These are phyloP conservation scores for Melanocharis versteri DNA, from an alignment of 2,113 vertebrate genomes.

Conservation along the genomic window DNA sequence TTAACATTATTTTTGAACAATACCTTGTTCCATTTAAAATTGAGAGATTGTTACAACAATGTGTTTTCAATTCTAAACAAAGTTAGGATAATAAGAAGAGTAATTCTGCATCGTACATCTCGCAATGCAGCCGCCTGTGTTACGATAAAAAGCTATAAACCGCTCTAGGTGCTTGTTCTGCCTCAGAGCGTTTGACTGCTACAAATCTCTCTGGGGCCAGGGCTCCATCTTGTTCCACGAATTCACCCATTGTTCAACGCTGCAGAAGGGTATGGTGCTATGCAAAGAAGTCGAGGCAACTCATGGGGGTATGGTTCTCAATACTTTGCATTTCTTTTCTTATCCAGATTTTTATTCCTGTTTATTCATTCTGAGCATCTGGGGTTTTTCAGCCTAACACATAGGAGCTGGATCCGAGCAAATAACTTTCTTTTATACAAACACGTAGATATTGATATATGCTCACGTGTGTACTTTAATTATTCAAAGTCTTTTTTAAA, in stretches of 20 bases:
- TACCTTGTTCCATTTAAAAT: background rate
- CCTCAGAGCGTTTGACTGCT: background rate
- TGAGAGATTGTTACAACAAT: background rate
- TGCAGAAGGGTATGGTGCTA: background rate
- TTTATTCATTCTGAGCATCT: background rate
- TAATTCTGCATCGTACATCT: background rate
- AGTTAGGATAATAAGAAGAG: slow-evolving; percentile 19
- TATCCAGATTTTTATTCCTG: background rate
- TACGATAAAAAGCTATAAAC: background rate
- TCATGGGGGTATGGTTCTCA: background rate
- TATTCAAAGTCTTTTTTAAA: background rate
- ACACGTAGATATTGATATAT: background rate
- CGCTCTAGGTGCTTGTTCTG: background rate
- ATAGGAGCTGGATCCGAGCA: background rate
- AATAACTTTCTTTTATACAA: background rate
- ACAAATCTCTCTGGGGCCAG: background rate
- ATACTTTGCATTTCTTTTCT: background rate
- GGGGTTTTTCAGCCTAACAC: background rate
- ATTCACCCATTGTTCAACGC: background rate
- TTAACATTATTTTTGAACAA: slow-evolving; percentile 12
- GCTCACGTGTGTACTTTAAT: background rate
- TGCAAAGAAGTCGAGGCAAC: background rate
- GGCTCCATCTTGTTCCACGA: background rate
- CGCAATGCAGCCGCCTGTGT: background rate
- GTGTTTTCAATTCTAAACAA: background rate